phyloP scores from a whole-genome alignment of 2,888 invertebrate genomes.

The Morpho deidamia region DNA sequence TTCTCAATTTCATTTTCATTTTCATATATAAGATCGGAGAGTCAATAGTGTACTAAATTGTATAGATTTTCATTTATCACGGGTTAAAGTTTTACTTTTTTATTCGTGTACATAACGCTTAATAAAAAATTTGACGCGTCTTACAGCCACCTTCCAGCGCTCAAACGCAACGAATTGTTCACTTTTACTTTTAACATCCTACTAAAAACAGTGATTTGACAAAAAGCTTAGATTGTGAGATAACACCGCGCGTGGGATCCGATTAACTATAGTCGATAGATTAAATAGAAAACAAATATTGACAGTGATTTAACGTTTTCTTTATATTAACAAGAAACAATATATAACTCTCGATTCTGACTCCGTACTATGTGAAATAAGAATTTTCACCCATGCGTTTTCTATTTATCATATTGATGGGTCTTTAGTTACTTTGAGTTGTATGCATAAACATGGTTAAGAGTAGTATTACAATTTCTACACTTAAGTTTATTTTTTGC shows the following conservation, averaged over 20 bases:
- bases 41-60: no score
- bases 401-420: no score
- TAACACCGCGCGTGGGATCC: conserved; percentile 30
- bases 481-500: no score
- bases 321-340: not conserved
- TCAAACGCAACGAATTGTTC: conserved; percentile 29
- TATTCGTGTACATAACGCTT: not conserved
- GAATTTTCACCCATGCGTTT: no score
- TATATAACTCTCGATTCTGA: not conserved
- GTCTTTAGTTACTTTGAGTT: no score
- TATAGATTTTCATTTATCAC: no score
- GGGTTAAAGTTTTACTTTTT: no score
- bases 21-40: no score
- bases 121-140: not conserved
- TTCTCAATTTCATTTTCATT: not conserved
- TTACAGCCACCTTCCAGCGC: not conserved
- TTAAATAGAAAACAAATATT: conserved; percentile 15
- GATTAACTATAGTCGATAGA: conserved; percentile 21
- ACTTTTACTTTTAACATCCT: conserved; percentile 58
- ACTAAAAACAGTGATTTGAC: conserved; percentile 51
- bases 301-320: conserved; percentile 10
- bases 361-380: no score
- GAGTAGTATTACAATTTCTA: no score
- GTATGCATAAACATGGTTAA: no score
- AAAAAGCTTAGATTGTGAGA: conserved; percentile 34